Base-by-base conservation (phyloP, 2,797 vertebrate genomes). In the Periparus ater region DNA sequence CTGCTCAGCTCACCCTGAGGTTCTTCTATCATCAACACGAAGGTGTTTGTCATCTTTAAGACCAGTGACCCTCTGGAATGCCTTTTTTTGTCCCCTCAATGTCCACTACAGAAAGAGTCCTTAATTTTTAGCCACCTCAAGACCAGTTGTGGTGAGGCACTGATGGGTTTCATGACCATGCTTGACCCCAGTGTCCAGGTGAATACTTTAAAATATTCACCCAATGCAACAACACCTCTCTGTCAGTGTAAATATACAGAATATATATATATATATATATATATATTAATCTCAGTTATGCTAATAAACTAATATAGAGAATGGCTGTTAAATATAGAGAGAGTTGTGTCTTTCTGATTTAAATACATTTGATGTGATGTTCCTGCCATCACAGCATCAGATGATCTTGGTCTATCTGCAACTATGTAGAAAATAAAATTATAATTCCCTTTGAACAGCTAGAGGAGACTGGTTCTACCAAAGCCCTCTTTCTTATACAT, bases 401-500 rank as follows among this genome's bases (percentile, higher is more conserved):
- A 26, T 65, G 19, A 11, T 62, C 32, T 15, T 47, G 47, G 10
- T 71, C 45, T 70, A 5, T 58, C 40, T 78, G 36, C 51, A 60
- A 30, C 36, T 85, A 26, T 22, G 3, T 38, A 15, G 44, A 27
- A 32, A 55, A 75, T 57, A 90, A 78, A 88, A 81, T 36, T 16
- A 4, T 4, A 61, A 80, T 80, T 91, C 32, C 13, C n/a, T 61
- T 79, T 66, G 27, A 60, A 66, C 53, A 29, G 38, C 72, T 75
- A 27, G 38, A 70, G 0, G 15, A 70, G 78, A 82, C 82, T 89
- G 68, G 65, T 85, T 95, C 45, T 83, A 85, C 30, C 51, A 89
- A 55, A 88, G 66, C 76, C 82, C 38, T 57, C 32, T 63, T 86
- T 96, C 95, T 96, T 80, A 85, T 72, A 94, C 85, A 92, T 91